Percentiles rank a stretch among this genome's conserved stretches.
These are phyloP conservation scores for Kryptolebias marmoratus DNA, from an alignment of 2,113 vertebrate genomes.

Conservation along the genomic window DNA sequence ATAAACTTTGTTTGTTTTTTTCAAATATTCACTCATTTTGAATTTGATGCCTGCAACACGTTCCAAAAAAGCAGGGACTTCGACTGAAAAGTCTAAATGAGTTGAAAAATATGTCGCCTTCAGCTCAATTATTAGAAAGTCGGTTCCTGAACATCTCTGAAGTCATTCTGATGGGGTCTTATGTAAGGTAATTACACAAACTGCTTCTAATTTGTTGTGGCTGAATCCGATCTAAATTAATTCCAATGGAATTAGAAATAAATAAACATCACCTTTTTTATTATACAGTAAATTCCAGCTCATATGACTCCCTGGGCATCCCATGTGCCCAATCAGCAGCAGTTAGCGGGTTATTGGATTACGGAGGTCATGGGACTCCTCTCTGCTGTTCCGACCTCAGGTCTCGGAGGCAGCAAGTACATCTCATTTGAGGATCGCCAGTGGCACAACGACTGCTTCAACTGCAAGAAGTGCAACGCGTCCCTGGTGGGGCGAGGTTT, in stretches of 20 bases:
- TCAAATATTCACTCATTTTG: too few relatives aligned
- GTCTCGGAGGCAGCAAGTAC: constrained; percentile 94
- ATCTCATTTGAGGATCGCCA: constrained; percentile 97
- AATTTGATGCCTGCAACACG: too few relatives aligned
- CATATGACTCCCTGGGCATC: constrained; percentile 14
- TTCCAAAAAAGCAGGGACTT: too few relatives aligned
- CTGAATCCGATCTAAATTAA: background rate
- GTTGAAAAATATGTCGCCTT: too few relatives aligned
- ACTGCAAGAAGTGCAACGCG: constrained; percentile 91
- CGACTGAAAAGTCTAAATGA: too few relatives aligned
- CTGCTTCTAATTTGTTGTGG: background rate
- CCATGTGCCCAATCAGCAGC: constrained; percentile 34
- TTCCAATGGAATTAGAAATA: background rate
- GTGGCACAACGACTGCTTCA: constrained; percentile 98
- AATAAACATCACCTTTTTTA: background rate
- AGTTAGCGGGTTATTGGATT: constrained; percentile 56
- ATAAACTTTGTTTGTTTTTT: too few relatives aligned
- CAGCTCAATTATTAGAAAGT: too few relatives aligned
- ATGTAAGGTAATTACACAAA: too few relatives aligned
- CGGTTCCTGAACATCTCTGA: too few relatives aligned
- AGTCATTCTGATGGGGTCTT: too few relatives aligned
- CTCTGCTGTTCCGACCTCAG: constrained; percentile 66
- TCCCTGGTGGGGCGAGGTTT: constrained; percentile 95
- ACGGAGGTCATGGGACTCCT: constrained; percentile 46
- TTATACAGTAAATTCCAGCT: background rate